Conservation (phyloP, 2,888 invertebrate genomes). For the Tridacna gigas region DNA sequence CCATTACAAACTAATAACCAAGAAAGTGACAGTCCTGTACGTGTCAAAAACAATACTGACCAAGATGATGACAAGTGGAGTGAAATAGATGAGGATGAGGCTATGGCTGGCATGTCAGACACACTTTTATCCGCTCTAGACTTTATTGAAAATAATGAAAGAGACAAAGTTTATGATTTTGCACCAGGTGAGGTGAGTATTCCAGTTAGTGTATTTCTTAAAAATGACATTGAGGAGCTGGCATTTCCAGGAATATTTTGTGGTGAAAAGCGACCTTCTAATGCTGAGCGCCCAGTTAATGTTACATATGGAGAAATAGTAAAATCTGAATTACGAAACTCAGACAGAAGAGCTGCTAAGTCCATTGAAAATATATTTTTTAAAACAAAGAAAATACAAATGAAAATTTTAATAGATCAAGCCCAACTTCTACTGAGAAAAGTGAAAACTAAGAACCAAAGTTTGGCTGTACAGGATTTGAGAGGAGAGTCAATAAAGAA, state of each 20-base stretch:
- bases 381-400: conserved; percentile 16
- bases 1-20: not conserved
- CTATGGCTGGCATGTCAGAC: conserved; percentile 45
- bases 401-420: conserved; percentile 44
- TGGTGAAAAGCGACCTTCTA: conserved; percentile 44
- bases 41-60: conserved; percentile 1
- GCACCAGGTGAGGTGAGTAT: not conserved
- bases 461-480: conserved; percentile 28
- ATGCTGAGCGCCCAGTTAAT: conserved; percentile 18
- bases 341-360: conserved; percentile 8
- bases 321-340: conserved; percentile 27
- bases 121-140: conserved; percentile 53
- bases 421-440: conserved; percentile 36
- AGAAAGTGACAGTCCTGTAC: not conserved
- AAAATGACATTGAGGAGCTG: conserved; percentile 21
- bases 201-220: not conserved
- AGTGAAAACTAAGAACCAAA: conserved; percentile 24
- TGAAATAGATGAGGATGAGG: conserved; percentile 53
- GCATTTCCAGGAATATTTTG: conserved; percentile 56
- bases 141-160: conserved; percentile 47
- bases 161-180: not conserved
- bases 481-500: not conserved
- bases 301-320: conserved; percentile 33
- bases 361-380: conserved; percentile 19
- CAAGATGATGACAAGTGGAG: conserved; percentile 49